Evolutionary conservation across 1,140 invertebrate genomes (phyloP).

Genomic region (Episyrphus balteatus): DNA sequence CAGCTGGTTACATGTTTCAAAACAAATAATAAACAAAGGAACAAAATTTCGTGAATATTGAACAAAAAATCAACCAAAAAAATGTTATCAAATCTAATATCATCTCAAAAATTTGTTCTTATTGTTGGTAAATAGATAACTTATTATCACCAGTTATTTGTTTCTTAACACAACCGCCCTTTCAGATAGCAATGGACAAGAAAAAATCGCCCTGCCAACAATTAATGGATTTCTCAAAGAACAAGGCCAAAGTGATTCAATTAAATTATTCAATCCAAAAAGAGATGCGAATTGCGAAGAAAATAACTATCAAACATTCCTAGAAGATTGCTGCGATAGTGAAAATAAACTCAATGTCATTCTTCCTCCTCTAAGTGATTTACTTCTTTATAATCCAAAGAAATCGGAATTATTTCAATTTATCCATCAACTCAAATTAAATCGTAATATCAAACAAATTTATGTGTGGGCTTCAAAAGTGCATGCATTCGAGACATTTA

Average conservation of each 20-base stretch:
- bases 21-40: too few species aligned
- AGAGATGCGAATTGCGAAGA: conserved; percentile 15
- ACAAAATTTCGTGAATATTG: too few species aligned
- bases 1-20: too few species aligned
- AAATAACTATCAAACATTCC: conserved; percentile 14
- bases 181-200: conserved; percentile 28
- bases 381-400: conserved; percentile 21
- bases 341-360: conserved; percentile 17
- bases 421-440: conserved; percentile 19
- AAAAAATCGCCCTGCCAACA: conserved; percentile 26
- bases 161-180: not conserved
- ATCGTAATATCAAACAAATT: conserved; percentile 20
- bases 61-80: not conserved
- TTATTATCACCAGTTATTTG: not conserved
- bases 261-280: conserved; percentile 17
- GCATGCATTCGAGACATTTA: conserved; percentile 16
- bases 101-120: conserved; percentile 24
- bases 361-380: conserved; percentile 24
- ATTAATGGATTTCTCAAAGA: conserved; percentile 22
- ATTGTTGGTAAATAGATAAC: conserved; percentile 21
- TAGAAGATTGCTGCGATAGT: conserved; percentile 11
- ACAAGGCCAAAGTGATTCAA: conserved; percentile 19
- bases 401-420: conserved; percentile 18
- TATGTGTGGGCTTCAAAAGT: conserved; percentile 27
- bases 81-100: conserved; percentile 32